These are phyloP conservation scores for Sterrhoptilus dennistouni DNA, from an alignment of 2,113 vertebrate genomes.

Conservation along the genomic window DNA sequence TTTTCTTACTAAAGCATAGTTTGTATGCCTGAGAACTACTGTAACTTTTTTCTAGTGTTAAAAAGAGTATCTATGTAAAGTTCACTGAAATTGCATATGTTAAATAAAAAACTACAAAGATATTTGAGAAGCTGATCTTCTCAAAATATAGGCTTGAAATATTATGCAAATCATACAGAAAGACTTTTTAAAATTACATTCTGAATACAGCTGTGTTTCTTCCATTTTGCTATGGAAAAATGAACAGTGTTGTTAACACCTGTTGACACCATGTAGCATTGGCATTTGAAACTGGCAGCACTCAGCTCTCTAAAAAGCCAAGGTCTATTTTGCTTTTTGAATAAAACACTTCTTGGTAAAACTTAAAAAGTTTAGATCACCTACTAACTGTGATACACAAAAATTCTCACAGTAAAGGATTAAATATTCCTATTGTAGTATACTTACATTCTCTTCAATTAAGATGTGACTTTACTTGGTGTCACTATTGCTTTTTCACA, in stretches of 20 bases:
- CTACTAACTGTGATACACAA: neutral
- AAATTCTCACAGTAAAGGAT: neutral
- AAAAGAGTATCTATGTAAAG: neutral
- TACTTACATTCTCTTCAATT: neutral
- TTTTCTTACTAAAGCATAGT: neutral
- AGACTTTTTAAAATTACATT: neutral
- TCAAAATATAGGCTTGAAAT: neutral
- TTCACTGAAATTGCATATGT: neutral
- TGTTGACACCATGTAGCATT: conserved; percentile 3
- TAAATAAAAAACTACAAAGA: neutral
- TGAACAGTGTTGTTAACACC: conserved; percentile 18
- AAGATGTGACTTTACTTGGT: neutral
- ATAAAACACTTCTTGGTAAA: neutral
- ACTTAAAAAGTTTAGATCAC: neutral
- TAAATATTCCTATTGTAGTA: neutral
- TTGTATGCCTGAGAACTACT: neutral
- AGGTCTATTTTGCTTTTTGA: neutral
- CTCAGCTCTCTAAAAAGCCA: neutral
- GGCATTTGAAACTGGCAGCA: conserved; percentile 38
- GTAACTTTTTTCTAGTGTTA: neutral
- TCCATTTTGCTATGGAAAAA: conserved; percentile 6
- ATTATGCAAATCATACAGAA: neutral
- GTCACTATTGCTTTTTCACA: neutral
- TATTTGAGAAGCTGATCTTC: neutral
- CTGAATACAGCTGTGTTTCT: neutral